A percentile compares a stretch with the other conserved stretches of the same genome.
Conservation (phyloP, 2,797 vertebrate species). For the Euthynnus affinis region DNA sequence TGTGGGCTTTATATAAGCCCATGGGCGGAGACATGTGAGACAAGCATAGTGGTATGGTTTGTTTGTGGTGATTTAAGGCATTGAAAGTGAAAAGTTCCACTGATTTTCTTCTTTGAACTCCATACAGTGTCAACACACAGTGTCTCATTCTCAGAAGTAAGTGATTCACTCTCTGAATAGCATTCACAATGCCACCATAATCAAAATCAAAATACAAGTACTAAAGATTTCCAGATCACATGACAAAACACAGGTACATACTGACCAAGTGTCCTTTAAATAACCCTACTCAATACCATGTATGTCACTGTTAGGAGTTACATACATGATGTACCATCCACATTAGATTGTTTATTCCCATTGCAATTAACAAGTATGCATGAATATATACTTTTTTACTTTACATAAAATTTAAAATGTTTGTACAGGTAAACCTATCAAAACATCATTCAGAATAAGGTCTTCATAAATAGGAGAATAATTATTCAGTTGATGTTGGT, state of each 20-base stretch:
- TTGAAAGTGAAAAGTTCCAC: slow-evolving; percentile 45
- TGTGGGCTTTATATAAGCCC: slow-evolving; percentile 66
- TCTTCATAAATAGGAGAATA: background rate
- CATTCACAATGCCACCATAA: background rate
- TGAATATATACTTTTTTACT: background rate
- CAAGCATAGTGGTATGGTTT: slow-evolving; percentile 41
- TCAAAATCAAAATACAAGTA: background rate
- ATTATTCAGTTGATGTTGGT: background rate
- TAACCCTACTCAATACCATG: background rate
- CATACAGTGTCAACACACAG: background rate
- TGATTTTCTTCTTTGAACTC: slow-evolving; percentile 36
- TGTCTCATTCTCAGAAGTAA: slow-evolving; percentile 56
- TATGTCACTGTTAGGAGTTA: background rate
- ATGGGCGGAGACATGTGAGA: slow-evolving; percentile 53
- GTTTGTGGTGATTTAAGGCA: slow-evolving; percentile 64
- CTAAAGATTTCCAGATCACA: background rate
- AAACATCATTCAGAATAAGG: slow-evolving; percentile 17
- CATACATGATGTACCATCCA: background rate
- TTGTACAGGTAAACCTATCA: background rate
- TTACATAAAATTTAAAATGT: background rate
- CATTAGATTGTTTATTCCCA: background rate
- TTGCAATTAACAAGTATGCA: background rate
- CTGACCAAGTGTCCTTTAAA: slow-evolving; percentile 37
- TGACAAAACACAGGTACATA: background rate
- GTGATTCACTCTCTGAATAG: background rate